Percentiles rank a stretch among this genome's conserved stretches.
phyloP scores from a whole-genome alignment of 2,888 invertebrate genomes.

The Pollenia angustigena region DNA sequence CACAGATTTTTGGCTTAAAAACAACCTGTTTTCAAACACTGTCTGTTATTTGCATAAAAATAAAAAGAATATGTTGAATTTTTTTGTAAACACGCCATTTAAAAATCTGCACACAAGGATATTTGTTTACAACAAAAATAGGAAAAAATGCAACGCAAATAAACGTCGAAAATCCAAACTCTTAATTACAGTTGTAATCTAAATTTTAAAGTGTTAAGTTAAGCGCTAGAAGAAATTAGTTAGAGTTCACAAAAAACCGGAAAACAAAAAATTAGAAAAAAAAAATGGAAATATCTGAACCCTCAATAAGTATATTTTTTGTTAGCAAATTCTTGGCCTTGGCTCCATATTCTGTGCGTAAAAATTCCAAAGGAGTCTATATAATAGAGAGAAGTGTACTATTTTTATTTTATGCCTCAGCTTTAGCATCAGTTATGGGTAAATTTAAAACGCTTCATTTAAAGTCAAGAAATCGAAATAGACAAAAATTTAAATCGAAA shows the following conservation, averaged over 20 bases:
- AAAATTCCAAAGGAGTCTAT: constrained; percentile 78
- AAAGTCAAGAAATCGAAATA: too few species aligned
- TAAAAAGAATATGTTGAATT: constrained; percentile 7
- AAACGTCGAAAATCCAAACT: constrained; percentile 5
- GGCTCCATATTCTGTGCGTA: constrained; percentile 81
- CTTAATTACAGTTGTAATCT: constrained; percentile 52
- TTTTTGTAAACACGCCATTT: constrained; percentile 57
- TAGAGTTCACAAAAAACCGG: background rate
- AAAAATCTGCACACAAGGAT: constrained; percentile 60
- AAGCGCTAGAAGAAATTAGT: background rate
- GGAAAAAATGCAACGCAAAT: constrained; percentile 23
- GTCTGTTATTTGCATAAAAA: constrained; percentile 41
- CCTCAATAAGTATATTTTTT: constrained; percentile 82
- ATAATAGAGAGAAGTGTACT: constrained; percentile 80
- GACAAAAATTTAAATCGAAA: too few species aligned
- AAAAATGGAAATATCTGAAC: constrained; percentile 82
- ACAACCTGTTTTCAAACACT: constrained; percentile 35
- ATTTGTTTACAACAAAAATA: constrained; percentile 48
- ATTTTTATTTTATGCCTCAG: constrained; percentile 80
- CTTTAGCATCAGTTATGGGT: constrained; percentile 80
- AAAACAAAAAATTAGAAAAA: constrained; percentile 9
- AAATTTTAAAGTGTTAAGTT: constrained; percentile 56
- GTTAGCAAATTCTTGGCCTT: constrained; percentile 81
- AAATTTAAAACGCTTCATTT: constrained; percentile 52
- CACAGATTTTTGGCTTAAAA: constrained; percentile 18